Base-by-base conservation (phyloP, 2,113 vertebrate genomes). In the Semicossyphus pulcher region DNA sequence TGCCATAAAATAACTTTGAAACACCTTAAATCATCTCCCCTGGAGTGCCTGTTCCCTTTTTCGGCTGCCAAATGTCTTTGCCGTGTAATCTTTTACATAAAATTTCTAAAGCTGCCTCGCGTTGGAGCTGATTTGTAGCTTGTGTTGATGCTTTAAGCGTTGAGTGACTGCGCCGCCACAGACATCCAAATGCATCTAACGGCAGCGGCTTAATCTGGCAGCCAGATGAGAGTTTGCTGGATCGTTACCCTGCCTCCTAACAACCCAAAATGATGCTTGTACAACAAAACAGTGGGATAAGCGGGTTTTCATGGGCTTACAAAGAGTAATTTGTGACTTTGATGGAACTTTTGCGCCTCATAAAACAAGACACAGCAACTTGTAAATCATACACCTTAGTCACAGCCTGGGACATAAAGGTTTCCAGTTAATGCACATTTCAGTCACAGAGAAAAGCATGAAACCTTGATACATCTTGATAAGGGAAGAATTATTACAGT, bases 21-120 rank as follows among this genome's bases (percentile, higher is more conserved):
- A 75, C 49, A 70, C 71, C 60, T 84, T 83, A 71, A 80, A 82
- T 89, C 69, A 71, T 74, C 58, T 67, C 41, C 56, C 65, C 66
- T 31, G 31, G 15, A 52, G 75, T 7, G 60, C 49, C 58, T 72
- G 26, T 72, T 70, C 74, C 51, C 54, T 64, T 66, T 61, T 25
- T 53, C 21, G 4, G 64, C 67, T 77, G 83, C 81, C 86, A 89
- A 90, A 84, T 83, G 77, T 83, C 62, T 81, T 85, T 78, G 10
- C n/a, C 20, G 7, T 74, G 72, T 62, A 74, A 87, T 83, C 70
- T 81, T 86, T 85, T 79, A 77, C 72, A 72, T 72, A 67, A 67
- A 82, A 84, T 64, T 70, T 76, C 26, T 29, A 67, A 84, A 64
- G 68, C 83, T 74, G 83, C 87, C 77, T 23, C 0, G 56, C 71